Base-by-base conservation (phyloP, 2,888 invertebrate species). In the Suillia variegata region DNA sequence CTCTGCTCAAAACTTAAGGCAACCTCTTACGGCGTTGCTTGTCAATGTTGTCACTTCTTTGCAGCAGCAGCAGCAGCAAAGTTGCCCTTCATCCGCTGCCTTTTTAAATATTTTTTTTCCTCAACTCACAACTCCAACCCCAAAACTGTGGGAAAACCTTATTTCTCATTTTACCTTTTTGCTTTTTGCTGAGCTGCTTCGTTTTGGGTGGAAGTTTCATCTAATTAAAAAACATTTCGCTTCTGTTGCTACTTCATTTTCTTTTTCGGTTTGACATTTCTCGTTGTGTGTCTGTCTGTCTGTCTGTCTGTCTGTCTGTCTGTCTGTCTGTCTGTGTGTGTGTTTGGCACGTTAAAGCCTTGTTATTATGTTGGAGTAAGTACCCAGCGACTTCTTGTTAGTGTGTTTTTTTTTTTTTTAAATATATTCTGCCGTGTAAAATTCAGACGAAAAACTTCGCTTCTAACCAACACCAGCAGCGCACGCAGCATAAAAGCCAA, bases 161-260 rank as follows among this genome's bases (percentile, higher is more conserved):
- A n/a, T n/a, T 38, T 8, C 38, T 38, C 38, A 38, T 13, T 38
- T 38, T 38, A n/a, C 38, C 15, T 38, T 10, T 38, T n/a, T 38
- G 4, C 38, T 13, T 38, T 10, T 38, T n/a, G 6, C 15, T 38
- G 38, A 38, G n/a, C 31, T 31, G 6, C 31, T 31, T 10, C 26
- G 10, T 26, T 10, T 13, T 38, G 64, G 68, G 65, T 69, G 68
- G 67, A 67, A 70, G 65, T 68, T 67, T 67, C 59, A 54, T 65
- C 68, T 69, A 68, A 68, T 69, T 69, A 68, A 69, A 68, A 68
- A 68, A 65, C 67, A 67, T 64, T 68, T 66, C 62, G 57, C 62
- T 68, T 5, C n/a, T 38, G n/a, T 13, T 38, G 6, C 45, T 18
- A 45, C 17, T 45, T 45, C 45, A 45, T 18, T 45, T 45, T 45